Evolutionary conservation across 2,113 vertebrate genomes (phyloP).

Genomic region (Grammomys dolichurus): DNA sequence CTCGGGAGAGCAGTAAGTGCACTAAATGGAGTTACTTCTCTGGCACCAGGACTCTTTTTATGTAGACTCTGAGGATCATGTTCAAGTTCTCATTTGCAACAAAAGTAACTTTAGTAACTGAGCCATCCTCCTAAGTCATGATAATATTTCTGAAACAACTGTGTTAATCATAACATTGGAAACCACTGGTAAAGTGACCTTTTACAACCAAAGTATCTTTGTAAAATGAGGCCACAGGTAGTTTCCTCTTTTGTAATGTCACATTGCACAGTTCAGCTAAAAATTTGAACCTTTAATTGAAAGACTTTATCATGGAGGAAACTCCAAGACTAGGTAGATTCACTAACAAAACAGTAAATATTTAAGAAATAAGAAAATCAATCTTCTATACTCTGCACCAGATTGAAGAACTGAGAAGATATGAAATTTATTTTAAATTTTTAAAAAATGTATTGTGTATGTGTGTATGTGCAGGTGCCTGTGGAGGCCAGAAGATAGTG

Average conservation of each 20-base stretch:
- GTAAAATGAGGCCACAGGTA: background rate
- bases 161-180: background rate
- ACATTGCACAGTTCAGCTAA: slow-evolving; percentile 37
- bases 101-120: background rate
- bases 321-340: background rate
- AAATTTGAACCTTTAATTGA: slow-evolving; percentile 45
- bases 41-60: background rate
- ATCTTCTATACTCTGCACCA: background rate
- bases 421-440: background rate
- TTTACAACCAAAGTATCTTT: background rate
- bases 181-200: background rate
- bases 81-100: background rate
- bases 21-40: background rate
- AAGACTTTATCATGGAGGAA: slow-evolving; percentile 6
- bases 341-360: background rate
- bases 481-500: background rate
- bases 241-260: background rate
- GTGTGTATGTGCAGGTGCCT: background rate
- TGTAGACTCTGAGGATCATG: background rate
- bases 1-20: background rate
- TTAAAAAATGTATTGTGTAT: background rate
- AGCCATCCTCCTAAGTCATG: background rate
- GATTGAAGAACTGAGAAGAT: background rate
- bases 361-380: slow-evolving; percentile 48
- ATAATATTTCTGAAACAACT: background rate